A percentile compares a stretch with the other conserved stretches of the same genome.
These are phyloP conservation scores for Drosophila gaucha DNA, from an alignment of 2,888 invertebrate genomes.

Conservation along the genomic window DNA sequence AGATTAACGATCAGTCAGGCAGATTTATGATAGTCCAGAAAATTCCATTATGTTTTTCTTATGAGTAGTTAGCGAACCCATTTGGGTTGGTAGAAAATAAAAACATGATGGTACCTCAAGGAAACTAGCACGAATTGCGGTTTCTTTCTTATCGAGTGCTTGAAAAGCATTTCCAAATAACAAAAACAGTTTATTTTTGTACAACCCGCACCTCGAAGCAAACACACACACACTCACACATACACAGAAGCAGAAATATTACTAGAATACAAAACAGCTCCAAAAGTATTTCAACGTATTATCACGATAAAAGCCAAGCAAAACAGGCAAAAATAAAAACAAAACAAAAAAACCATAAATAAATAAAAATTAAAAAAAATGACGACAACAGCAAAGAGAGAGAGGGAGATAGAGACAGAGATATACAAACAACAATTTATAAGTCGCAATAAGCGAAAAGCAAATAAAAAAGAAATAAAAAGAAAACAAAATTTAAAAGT, in stretches of 20 bases:
- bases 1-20: conserved; percentile 21
- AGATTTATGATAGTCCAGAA: conserved; percentile 16
- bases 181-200: conserved; percentile 43
- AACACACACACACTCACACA: background rate
- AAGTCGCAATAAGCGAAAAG: conserved; percentile 78
- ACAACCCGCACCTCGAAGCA: conserved; percentile 21
- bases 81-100: background rate
- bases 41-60: too few relatives aligned
- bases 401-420: background rate
- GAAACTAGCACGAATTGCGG: conserved; percentile 38
- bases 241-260: background rate
- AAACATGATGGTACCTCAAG: conserved; percentile 7
- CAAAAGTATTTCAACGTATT: conserved; percentile 45
- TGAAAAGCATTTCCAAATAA: conserved; percentile 25
- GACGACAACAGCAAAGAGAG: background rate
- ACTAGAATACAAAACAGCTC: conserved; percentile 18
- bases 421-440: conserved; percentile 59
- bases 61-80: background rate
- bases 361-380: conserved; percentile 40
- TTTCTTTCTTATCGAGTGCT: conserved; percentile 37
- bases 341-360: conserved; percentile 34
- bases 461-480: conserved; percentile 49
- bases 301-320: conserved; percentile 23
- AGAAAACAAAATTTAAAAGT: conserved; percentile 8
- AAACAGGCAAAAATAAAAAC: conserved; percentile 23